Conservation (phyloP, 2,888 invertebrate genomes). For the Drosophila gaucha region DNA sequence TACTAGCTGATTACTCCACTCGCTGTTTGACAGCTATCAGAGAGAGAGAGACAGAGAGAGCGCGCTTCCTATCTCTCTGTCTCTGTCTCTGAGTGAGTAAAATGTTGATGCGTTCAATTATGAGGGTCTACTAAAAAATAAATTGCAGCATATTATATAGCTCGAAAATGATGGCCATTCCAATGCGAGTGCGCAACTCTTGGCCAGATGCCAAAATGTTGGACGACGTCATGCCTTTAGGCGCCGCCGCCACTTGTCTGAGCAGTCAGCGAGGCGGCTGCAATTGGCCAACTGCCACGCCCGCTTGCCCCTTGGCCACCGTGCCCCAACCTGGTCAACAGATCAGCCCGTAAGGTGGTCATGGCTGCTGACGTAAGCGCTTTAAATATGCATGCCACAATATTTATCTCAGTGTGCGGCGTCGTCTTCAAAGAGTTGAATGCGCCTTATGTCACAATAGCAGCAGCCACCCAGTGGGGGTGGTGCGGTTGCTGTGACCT, state of each 20-base stretch:
- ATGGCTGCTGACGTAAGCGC: slow-evolving; percentile 71
- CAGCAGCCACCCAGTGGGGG: slow-evolving; percentile 1
- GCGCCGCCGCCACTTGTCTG: slow-evolving; percentile 68
- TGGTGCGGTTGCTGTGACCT: slow-evolving; percentile 29
- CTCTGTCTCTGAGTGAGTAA: not conserved
- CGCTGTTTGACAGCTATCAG: slow-evolving; percentile 32
- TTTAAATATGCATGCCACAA: slow-evolving; percentile 66
- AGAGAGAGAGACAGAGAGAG: not conserved
- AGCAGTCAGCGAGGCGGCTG: slow-evolving; percentile 50
- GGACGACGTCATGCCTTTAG: slow-evolving; percentile 70
- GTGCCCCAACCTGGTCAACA: slow-evolving; percentile 12
- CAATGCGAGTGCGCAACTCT: slow-evolving; percentile 49
- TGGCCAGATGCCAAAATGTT: slow-evolving; percentile 64
- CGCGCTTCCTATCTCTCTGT: not conserved
- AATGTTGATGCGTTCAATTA: slow-evolving; percentile 41
- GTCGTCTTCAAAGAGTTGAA: slow-evolving; percentile 52
- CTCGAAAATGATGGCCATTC: slow-evolving; percentile 16
- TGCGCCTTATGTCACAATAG: slow-evolving; percentile 65
- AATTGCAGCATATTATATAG: slow-evolving; percentile 43
- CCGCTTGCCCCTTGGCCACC: not conserved
- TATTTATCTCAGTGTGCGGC: slow-evolving; percentile 6
- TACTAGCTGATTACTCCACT: slow-evolving; percentile 48
- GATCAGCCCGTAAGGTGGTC: slow-evolving; percentile 63
- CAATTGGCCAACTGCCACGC: slow-evolving; percentile 25
- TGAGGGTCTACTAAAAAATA: slow-evolving; percentile 31